Evolutionary conservation across 1,140 invertebrate genomes (phyloP).

Genomic region (Tetraneura akinire): DNA sequence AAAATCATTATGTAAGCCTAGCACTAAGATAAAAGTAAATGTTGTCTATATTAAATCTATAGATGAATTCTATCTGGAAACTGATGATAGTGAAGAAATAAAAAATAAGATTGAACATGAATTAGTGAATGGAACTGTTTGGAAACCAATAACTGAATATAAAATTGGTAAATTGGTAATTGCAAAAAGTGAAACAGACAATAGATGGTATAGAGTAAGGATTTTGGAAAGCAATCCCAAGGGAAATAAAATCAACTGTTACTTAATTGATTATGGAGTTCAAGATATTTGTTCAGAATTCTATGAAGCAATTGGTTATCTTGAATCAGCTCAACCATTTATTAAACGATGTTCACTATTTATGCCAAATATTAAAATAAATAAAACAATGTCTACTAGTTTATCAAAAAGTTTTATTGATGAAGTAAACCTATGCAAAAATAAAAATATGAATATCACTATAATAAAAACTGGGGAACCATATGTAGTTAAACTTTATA

Average conservation of each 20-base stretch:
- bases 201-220: slow-evolving; percentile 40
- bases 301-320: slow-evolving; percentile 13
- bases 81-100: not conserved
- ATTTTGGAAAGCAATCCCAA: not conserved
- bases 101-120: slow-evolving; percentile 9
- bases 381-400: not conserved
- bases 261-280: slow-evolving; percentile 40
- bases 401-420: slow-evolving; percentile 30
- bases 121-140: not conserved
- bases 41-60: slow-evolving; percentile 2
- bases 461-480: slow-evolving; percentile 13
- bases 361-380: not conserved
- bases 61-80: slow-evolving; percentile 36
- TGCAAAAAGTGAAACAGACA: slow-evolving; percentile 20
- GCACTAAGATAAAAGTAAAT: not conserved
- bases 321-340: slow-evolving; percentile 15
- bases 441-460: not conserved
- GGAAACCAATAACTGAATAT: slow-evolving; percentile 6
- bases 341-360: slow-evolving; percentile 36
- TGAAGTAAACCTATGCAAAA: not conserved
- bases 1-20: not conserved
- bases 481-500: not conserved
- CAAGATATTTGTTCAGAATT: slow-evolving; percentile 23
- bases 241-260: not conserved
- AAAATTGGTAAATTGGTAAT: slow-evolving; percentile 25